A percentile compares a stretch with the other conserved stretches of the same genome.
These are phyloP conservation scores for Ambastaia sidthimunki DNA, from an alignment of 2,797 vertebrate genomes.

Conservation along the genomic window DNA sequence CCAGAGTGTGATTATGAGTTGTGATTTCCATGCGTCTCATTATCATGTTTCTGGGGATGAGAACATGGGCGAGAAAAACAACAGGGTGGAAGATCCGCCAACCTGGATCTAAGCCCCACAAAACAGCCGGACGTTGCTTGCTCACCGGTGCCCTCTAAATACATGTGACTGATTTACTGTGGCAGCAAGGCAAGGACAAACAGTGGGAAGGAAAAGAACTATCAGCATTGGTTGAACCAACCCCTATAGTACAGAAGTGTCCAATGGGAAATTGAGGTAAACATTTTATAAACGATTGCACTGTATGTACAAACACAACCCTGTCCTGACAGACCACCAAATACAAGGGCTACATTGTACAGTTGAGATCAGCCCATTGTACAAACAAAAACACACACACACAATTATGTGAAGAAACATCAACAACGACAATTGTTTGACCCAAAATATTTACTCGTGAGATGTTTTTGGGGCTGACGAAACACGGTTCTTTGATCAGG, in stretches of 20 bases:
- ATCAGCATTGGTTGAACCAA: constrained; percentile 11
- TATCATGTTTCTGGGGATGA: constrained; percentile 19
- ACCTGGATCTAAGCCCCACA: constrained; percentile 28
- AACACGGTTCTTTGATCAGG: constrained; percentile 72
- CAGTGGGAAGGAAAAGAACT: constrained; percentile 3
- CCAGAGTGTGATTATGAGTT: constrained; percentile 39
- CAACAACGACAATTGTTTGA: neutral
- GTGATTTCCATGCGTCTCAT: constrained; percentile 31
- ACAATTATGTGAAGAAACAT: constrained; percentile 1
- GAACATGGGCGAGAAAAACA: constrained; percentile 29
- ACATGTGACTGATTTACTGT: constrained; percentile 34
- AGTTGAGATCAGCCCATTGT: neutral
- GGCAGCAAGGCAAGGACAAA: constrained; percentile 35
- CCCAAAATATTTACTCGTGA: constrained; percentile 22
- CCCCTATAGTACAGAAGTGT: constrained; percentile 4
- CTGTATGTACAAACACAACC: neutral
- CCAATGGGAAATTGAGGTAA: constrained; percentile 6
- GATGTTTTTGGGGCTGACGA: neutral
- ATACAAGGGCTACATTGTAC: neutral
- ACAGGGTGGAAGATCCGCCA: constrained; percentile 33
- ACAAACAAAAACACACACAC: constrained; percentile 3
- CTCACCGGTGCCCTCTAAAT: constrained; percentile 38
- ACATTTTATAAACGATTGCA: constrained; percentile 6
- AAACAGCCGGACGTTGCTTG: constrained; percentile 33
- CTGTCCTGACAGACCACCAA: neutral